Evolutionary conservation across 2,113 vertebrate species (phyloP).

Genomic region (Thryonomys swinderianus): DNA sequence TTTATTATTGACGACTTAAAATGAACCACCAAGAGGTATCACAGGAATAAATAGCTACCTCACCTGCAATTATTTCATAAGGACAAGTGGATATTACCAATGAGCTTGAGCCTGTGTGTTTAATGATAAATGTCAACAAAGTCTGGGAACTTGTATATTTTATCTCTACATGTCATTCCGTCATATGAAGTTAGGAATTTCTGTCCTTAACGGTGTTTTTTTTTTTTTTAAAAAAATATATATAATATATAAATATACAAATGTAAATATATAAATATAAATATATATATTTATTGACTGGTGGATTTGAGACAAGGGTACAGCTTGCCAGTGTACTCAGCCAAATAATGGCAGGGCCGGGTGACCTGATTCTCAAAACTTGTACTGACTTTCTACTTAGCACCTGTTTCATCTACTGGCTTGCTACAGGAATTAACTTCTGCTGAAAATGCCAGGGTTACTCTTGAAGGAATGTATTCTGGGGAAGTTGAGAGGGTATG

Average conservation of each 20-base stretch:
- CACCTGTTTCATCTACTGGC: not conserved
- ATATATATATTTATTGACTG: conserved; percentile 8
- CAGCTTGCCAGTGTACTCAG: not conserved
- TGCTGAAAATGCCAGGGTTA: not conserved
- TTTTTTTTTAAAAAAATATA: not conserved
- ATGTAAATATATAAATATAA: no score
- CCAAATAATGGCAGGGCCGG: not conserved
- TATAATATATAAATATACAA: no score
- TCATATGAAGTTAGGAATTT: not conserved
- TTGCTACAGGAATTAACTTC: not conserved
- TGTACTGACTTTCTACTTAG: not conserved
- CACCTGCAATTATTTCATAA: conserved; percentile 67
- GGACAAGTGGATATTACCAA: conserved; percentile 40
- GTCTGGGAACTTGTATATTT: not conserved
- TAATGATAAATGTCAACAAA: conserved; percentile 39
- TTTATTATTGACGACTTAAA: conserved; percentile 66
- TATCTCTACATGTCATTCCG: not conserved
- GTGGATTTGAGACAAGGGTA: not conserved
- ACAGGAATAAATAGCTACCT: conserved; percentile 47
- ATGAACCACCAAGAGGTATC: conserved; percentile 58
- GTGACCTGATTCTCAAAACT: not conserved
- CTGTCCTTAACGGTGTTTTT: not conserved
- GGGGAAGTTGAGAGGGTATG: not conserved
- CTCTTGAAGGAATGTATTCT: not conserved
- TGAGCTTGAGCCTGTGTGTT: conserved; percentile 32